Evolutionary conservation across 2,113 vertebrate species (phyloP), one percentile per base, ranked within the genome.

Genomic region (Typhlomys cinereus): DNA sequence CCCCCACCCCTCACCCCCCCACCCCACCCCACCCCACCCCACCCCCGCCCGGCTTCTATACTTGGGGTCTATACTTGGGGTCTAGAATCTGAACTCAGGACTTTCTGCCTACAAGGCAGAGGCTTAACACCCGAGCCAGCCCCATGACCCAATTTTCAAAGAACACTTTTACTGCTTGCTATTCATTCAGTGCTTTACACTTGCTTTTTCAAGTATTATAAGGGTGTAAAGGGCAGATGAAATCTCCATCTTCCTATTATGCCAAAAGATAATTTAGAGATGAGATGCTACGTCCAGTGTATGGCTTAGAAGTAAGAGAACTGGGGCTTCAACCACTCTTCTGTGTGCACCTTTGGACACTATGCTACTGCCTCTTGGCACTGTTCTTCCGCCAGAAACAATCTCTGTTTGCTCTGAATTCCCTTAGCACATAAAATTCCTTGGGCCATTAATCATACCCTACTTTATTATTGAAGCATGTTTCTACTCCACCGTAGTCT

Each of bases 351-450:
- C 75, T 79, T 79, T 93, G n/a, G 66, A 90, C 44, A 73, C 50
- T 25, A 52, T 23, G 23, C 31, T 84, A 66, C 54, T 89, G 67
- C 64, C 41, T 71, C 34, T 86, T 87, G 87, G 76, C 39, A 80
- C 85, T 75, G 66, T 23, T 92, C 41, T 86, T 31, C 11, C 23
- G 15, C 27, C 52, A 90, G 62, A 90, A 85, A 17, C 13, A 80
- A 59, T 90, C 44, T 70, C 59, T 70, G 34, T 82, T 88, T 94
- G 93, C 78, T 75, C 67, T 59, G 78, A 90, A 92, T 92, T 95
- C 36, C 27, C 39, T 69, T 57, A 91, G 48, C 66, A 89, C 39
- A 73, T 20, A 59, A 92, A 88, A 66, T 76, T 20, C 23, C 88
- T 85, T 52, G 75, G 50, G 61, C 25, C 71, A 66, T 86, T 84